Evolutionary conservation across 2,888 invertebrate species (phyloP).

Genomic region (Abrostola tripartita): DNA sequence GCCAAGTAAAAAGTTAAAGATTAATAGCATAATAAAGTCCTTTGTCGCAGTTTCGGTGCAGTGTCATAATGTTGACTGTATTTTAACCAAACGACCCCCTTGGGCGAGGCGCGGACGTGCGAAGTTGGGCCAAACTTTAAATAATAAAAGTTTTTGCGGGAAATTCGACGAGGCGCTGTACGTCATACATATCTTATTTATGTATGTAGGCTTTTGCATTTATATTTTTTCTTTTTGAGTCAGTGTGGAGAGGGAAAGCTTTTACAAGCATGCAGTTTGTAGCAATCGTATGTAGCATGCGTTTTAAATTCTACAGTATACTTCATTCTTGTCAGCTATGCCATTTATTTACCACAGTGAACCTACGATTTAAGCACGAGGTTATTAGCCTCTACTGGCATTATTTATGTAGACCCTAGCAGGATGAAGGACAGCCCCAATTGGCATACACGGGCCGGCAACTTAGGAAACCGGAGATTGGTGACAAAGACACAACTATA

Average conservation of each 20-base stretch:
- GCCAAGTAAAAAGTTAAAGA: constrained; percentile 13
- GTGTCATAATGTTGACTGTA: constrained; percentile 26
- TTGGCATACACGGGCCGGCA: no score
- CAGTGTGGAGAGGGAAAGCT: not conserved
- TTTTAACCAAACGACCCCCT: constrained; percentile 29
- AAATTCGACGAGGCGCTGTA: constrained; percentile 23
- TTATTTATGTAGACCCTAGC: no score
- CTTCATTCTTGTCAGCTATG: no score
- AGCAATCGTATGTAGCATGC: no score
- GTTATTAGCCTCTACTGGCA: no score
- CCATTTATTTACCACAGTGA: no score
- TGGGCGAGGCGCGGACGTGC: constrained; percentile 23
- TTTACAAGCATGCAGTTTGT: not conserved
- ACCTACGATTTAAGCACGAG: no score
- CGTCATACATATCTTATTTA: constrained; percentile 3
- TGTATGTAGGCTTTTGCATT: not conserved
- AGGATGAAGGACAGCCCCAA: no score
- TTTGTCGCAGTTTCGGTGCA: constrained; percentile 39
- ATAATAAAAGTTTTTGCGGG: constrained; percentile 33
- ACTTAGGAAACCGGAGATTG: no score
- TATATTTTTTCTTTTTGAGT: not conserved
- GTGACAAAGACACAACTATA: no score
- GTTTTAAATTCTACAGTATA: no score
- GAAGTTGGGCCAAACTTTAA: constrained; percentile 16
- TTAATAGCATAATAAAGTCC: constrained; percentile 40